A percentile compares a stretch with the other conserved stretches of the same genome.
Conservation (phyloP, 1,140 invertebrate genomes). For the Campoletis sonorensis region DNA sequence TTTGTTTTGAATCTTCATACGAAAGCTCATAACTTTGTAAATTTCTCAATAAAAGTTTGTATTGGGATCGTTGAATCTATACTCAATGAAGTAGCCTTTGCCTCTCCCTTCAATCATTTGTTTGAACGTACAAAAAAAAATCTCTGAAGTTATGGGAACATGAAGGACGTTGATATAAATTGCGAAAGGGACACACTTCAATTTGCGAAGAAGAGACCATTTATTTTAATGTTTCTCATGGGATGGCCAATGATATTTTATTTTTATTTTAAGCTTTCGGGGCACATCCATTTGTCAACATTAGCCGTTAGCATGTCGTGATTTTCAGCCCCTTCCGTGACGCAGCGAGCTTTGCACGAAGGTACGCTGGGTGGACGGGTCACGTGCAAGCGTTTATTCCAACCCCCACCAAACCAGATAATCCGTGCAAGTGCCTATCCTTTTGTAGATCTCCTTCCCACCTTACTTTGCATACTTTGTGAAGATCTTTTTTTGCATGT, state of each 20-base stretch:
- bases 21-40: no score
- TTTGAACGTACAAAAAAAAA: no score
- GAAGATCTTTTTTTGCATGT: neutral
- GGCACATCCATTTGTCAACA: slow-evolving; percentile 17
- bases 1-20: no score
- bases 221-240: neutral
- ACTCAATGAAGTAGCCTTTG: no score
- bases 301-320: slow-evolving; percentile 19
- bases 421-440: neutral
- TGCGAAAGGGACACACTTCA: neutral
- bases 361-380: slow-evolving; percentile 1
- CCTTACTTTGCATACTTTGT: neutral
- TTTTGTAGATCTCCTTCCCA: no score
- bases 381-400: slow-evolving; percentile 25
- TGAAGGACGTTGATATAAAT: neutral
- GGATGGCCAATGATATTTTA: neutral
- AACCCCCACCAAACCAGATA: neutral
- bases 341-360: slow-evolving; percentile 22
- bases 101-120: no score
- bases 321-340: slow-evolving; percentile 25
- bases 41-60: no score
- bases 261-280: neutral
- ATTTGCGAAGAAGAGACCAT: slow-evolving; percentile 5
- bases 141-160: neutral
- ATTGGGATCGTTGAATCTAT: no score